Percentiles rank a stretch among this genome's conserved stretches.
Evolutionary conservation across 2,113 vertebrate species (phyloP).

Genomic region (Corythornis madagascariensis): DNA sequence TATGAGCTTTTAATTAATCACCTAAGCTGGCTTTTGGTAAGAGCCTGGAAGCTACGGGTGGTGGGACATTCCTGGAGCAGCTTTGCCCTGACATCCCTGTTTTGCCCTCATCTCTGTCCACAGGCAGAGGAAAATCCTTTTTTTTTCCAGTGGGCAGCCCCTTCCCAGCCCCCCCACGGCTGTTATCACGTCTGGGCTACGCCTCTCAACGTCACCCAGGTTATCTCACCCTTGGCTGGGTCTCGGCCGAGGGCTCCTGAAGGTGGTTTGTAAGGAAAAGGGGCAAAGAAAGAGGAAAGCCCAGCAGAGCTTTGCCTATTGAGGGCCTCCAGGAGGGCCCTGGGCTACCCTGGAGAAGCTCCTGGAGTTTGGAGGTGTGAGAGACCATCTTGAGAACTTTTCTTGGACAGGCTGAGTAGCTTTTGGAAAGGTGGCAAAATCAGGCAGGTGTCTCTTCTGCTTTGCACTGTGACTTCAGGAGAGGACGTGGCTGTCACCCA

Average conservation of each 20-base stretch:
- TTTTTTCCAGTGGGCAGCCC: background rate
- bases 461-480: background rate
- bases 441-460: background rate
- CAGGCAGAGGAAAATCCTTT: background rate
- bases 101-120: background rate
- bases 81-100: background rate
- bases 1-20: constrained; percentile 79
- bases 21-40: constrained; percentile 75
- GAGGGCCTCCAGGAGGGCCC: background rate
- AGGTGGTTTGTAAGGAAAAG: constrained; percentile 40
- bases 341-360: background rate
- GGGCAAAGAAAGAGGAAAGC: background rate
- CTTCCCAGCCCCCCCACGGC: background rate
- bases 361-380: background rate
- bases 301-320: rapidly evolving
- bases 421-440: background rate
- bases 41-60: background rate
- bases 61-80: background rate
- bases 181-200: background rate
- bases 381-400: background rate
- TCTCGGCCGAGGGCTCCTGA: background rate
- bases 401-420: background rate
- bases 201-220: rapidly evolving
- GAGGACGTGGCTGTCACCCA: background rate
- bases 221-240: constrained; percentile 23